Conservation (phyloP, 2,888 invertebrate species). For the Xestia sexstrigata region DNA sequence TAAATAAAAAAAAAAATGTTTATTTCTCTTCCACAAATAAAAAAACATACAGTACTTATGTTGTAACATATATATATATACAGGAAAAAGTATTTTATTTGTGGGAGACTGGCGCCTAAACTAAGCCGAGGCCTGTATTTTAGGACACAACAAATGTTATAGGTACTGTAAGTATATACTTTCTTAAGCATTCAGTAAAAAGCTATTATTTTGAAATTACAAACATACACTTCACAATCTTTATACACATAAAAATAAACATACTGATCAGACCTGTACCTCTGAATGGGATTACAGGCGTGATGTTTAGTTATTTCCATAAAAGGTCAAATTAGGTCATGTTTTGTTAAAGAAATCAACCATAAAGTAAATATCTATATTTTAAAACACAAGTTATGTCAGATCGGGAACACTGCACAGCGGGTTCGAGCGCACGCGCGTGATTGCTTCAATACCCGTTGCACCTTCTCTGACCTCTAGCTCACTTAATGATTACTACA, state of each 20-base stretch:
- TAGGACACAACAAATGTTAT: too few relatives aligned
- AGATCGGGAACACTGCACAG: constrained; percentile 1
- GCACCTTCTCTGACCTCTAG: neutral
- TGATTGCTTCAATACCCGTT: constrained; percentile 28
- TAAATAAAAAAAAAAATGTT: too few relatives aligned
- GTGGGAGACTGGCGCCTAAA: too few relatives aligned
- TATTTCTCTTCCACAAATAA: too few relatives aligned
- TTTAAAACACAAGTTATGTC: neutral
- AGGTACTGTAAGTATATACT: too few relatives aligned
- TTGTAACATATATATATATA: too few relatives aligned
- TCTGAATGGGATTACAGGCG: neutral
- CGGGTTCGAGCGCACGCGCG: constrained; percentile 19
- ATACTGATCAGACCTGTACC: neutral
- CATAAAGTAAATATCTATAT: neutral
- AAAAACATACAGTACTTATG: too few relatives aligned
- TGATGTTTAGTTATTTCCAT: neutral
- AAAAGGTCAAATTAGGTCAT: neutral
- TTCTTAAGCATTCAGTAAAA: too few relatives aligned
- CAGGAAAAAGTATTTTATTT: too few relatives aligned
- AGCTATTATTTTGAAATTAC: too few relatives aligned
- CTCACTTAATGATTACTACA: constrained; percentile 21
- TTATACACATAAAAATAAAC: neutral
- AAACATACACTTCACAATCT: too few relatives aligned
- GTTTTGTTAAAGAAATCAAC: neutral
- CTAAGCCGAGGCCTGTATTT: too few relatives aligned